These are phyloP conservation scores for Elymnias hypermnestra DNA, from an alignment of 1,140 invertebrate species.

Conservation along the genomic window DNA sequence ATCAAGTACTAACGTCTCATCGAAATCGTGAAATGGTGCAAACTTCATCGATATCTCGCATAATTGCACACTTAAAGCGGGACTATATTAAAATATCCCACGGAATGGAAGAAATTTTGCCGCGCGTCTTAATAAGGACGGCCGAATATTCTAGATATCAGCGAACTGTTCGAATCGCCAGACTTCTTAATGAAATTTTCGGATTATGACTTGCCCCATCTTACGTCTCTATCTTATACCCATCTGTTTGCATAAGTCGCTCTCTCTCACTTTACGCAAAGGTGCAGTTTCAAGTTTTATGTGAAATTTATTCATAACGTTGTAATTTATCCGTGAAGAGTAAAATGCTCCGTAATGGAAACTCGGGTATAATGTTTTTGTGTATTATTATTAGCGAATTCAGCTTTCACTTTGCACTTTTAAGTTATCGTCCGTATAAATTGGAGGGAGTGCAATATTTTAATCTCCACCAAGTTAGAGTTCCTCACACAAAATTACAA, in stretches of 20 bases:
- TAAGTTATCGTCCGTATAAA: conserved; percentile 52
- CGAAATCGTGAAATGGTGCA: conserved; percentile 15
- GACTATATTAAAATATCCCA: conserved; percentile 53
- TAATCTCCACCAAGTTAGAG: too few species aligned
- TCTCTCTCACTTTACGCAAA: conserved; percentile 50
- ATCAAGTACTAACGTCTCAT: conserved; percentile 29
- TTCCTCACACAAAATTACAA: too few species aligned
- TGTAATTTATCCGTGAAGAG: conserved; percentile 68
- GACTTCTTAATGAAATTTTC: conserved; percentile 74
- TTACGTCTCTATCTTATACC: conserved; percentile 30
- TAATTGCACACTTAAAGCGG: conserved; percentile 43
- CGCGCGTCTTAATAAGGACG: conserved; percentile 57
- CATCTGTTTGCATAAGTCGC: conserved; percentile 24
- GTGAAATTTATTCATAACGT: conserved; percentile 75
- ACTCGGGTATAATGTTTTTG: conserved; percentile 56
- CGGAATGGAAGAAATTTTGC: conserved; percentile 57
- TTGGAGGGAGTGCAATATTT: conserved; percentile 36
- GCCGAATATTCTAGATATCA: conserved; percentile 69
- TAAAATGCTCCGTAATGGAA: conserved; percentile 63
- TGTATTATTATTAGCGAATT: conserved; percentile 63
- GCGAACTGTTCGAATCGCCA: conserved; percentile 58
- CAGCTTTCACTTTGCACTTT: conserved; percentile 56
- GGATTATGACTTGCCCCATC: conserved; percentile 58
- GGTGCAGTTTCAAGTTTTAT: conserved; percentile 69
- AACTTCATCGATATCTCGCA: conserved; percentile 32